Conservation (phyloP, 1,140 invertebrate genomes). For the Bombus fervidus region DNA sequence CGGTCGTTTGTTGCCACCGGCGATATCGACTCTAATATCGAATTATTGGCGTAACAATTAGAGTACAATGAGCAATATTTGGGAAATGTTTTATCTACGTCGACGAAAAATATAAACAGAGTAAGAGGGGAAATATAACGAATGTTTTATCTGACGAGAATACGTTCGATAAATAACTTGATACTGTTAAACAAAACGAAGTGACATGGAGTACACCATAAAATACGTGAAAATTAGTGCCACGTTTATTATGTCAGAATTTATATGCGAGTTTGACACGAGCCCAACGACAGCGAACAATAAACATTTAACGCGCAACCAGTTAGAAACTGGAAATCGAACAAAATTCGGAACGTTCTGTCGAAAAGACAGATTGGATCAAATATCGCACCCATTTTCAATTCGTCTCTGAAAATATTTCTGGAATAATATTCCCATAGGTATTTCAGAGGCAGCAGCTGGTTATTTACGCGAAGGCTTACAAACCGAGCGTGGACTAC, state of each 20-base stretch:
- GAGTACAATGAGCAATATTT: background rate
- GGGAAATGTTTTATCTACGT: background rate
- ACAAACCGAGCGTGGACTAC: conserved; percentile 47
- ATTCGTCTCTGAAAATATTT: conserved; percentile 46
- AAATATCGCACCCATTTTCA: conserved; percentile 26
- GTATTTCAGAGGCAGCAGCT: conserved; percentile 43
- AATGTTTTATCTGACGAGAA: background rate
- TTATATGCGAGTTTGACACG: background rate
- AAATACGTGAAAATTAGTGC: background rate
- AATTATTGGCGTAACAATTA: conserved; percentile 46
- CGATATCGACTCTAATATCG: conserved; percentile 38
- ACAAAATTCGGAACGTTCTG: background rate
- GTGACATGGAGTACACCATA: background rate
- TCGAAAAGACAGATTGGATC: conserved; percentile 8
- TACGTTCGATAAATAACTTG: background rate
- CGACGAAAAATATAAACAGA: background rate
- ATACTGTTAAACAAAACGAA: background rate
- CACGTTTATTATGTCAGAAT: background rate
- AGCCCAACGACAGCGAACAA: background rate
- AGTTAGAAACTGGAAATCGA: background rate
- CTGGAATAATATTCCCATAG: conserved; percentile 54
- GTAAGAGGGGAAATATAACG: background rate
- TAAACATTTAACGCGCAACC: background rate
- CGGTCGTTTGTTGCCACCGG: conserved; percentile 32
- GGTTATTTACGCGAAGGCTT: conserved; percentile 59